Base-by-base conservation (phyloP, 2,113 vertebrate species). In the Notiomystis cincta region DNA sequence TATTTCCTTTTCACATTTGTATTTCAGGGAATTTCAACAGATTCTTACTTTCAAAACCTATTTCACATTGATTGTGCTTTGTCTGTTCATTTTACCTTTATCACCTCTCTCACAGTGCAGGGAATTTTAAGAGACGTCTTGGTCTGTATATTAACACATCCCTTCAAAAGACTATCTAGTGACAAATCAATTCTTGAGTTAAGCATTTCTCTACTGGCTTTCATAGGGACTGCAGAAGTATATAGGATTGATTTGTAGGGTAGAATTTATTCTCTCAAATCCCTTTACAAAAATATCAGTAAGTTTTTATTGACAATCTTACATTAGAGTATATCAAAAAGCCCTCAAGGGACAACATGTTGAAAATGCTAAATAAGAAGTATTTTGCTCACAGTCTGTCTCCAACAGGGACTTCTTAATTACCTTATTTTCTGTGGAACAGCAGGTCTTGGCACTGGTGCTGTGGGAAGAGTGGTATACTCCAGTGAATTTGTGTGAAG, bases 381-480 rank as follows among this genome's bases (percentile, higher is more conserved):
- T 35, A 38, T 75, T 86, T 80, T 82, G 40, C 27, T 54, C 33
- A 28, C 13, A 61, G 38, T 28, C 31, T 44, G 4, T 47, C 58
- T 91, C 20, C 23, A 60, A n/a, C 15, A 67, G 4, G 4, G 31
- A 42, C 53, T 65, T 60, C 45, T 61, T 70, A 73, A 83, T 51
- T 42, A 57, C 12, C 20, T 61, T 40, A 27, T 65, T 61, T 75
- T 62, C 65, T 76, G 38, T 47, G 65, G 64, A 93, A 45, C 40
- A 67, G 15, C 48, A 56, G 24, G 30, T 73, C 38, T 61, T 82
- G n/a, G n/a, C 27, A n/a, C 8, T 1, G 7, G 28, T 87, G 28
- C 40, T 31, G 1, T 13, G 6, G 35, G 25, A 57, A 48, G 10
- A 0, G 1, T 5, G 2, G 30, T 44, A 35, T 13, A 50, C 3